Evolutionary conservation across 1,140 invertebrate genomes (phyloP), one percentile per base, ranked within the genome.

Genomic region (Whitmania pigra): DNA sequence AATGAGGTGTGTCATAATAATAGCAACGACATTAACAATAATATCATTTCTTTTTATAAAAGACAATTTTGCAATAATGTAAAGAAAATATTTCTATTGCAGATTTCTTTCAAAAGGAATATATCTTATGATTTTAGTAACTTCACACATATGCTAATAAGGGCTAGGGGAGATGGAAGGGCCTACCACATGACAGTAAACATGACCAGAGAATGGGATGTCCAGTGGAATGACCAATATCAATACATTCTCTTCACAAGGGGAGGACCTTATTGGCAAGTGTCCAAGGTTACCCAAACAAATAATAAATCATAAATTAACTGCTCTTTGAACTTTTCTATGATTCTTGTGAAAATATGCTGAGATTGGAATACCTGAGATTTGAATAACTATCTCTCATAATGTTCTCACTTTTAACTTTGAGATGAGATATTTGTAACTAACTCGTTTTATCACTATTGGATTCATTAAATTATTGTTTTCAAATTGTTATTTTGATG

Each of bases 201-300:
- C 54, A 86, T 78, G 72, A 75, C 80, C 40, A 88, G 88, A 18
- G 85, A 86, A 70, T 89, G 86, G 77, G 92, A 96, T 80, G 79
- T 94, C 15, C 84, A 84, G 18, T 93, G 89, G 88, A 88, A 92
- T 80, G 90, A 96, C 82, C 84, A 89, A 22, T 93, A 88, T 79
- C 85, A 87, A 76, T 96, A 88, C 83, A 84, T 88, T 0, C 78
- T 97, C 0, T 92, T 88, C 78, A 98, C 94, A 0, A 86, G 92
- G 82, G 94, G 94, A 63, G 94, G 94, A 0, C 94, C 94, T 13
- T 95, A 97, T 80, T 97, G 94, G 94, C 94, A 97, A 84, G 83
- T 88, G 72, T 86, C 88, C 0, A 90, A 88, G 84, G 90, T 91
- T 77, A 75, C 77, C 6, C 20, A 15, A 18, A 15, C 15, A 17